Evolutionary conservation across 2,888 invertebrate genomes (phyloP), one percentile per base, ranked within the genome.

Genomic region (Brassicogethes aeneus): DNA sequence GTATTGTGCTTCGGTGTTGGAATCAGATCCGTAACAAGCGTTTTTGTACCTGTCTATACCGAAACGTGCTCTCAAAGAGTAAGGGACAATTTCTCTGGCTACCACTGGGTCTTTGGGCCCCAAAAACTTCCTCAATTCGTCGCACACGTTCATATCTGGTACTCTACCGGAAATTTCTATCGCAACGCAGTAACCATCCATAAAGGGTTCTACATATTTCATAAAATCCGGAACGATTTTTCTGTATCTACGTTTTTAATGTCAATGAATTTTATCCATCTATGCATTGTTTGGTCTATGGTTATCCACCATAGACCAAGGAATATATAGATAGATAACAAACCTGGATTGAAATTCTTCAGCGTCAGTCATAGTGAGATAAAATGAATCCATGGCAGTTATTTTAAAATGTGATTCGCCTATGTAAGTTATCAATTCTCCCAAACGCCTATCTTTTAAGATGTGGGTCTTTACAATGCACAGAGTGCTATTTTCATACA

Each of bases 61-160:
- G 67, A 84, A 86, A 56, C 78, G 77, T 1, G 92, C 91, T 54
- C 94, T 72, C 31, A 94, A 63, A 0, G 90, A 86, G 49, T 84
- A 71, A 0, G 93, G 91, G 13, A 90, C 75, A 37, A 93, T 68
- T 48, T 88, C 77, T 52, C 82, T 76, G 0, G 89, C 92, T 42
- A 92, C 81, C 64, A 90, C 88, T 10, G 93, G 88, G 72, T 94
- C 91, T 52, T 79, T 73, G 2, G 94, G 94, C 1, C 94, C 94
- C 46, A 82, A 84, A 46, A 90, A 74, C 59, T 83, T 82, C 46
- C 94, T 76, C 65, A 93, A 92, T 52, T 75, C 81, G 13, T 73
- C 65, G 36, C 82, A 77, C 2, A 78, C 72, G 48, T 80, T 74
- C 29, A 65, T 71, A 23, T 71, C 68, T 23, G 5, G 5, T 10